These are phyloP conservation scores for Dysidea cf. avara DNA, from an alignment of 37 sponge, comb jelly and placozoan genomes.

Conservation along the genomic window DNA sequence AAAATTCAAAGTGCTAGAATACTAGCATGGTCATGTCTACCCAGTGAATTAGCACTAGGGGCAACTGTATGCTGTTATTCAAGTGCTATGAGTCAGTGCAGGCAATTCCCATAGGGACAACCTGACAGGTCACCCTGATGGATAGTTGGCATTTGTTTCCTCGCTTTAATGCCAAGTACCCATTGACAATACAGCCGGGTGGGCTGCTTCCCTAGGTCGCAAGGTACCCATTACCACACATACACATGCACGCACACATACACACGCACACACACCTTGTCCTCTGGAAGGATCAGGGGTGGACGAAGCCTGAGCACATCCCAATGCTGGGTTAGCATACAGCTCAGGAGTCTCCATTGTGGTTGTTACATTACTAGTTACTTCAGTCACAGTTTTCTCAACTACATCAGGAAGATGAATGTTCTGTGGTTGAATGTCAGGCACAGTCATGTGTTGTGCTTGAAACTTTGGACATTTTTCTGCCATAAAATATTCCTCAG, in stretches of 20 bases:
- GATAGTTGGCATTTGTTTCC: background rate
- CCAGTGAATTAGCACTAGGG: no score
- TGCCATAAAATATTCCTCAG: slow-evolving; percentile 63
- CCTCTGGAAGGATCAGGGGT: slow-evolving; percentile 48
- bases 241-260: slow-evolving; percentile 6
- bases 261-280: slow-evolving; percentile 7
- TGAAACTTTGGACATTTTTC: slow-evolving; percentile 64
- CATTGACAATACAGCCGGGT: no score
- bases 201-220: no score
- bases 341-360: slow-evolving; percentile 46
- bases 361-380: slow-evolving; percentile 1
- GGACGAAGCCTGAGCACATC: slow-evolving; percentile 76
- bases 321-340: slow-evolving; percentile 49
- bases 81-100: no score
- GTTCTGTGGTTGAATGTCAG: slow-evolving; percentile 5
- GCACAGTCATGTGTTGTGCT: background rate
- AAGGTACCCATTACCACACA: background rate
- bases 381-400: background rate
- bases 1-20: no score
- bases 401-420: background rate
- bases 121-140: no score
- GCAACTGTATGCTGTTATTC: no score
- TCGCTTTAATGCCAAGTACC: background rate
- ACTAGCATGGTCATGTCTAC: no score
- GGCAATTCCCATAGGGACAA: no score